Base-by-base conservation (phyloP, 2,113 vertebrate species). In the Trachemys scripta region DNA sequence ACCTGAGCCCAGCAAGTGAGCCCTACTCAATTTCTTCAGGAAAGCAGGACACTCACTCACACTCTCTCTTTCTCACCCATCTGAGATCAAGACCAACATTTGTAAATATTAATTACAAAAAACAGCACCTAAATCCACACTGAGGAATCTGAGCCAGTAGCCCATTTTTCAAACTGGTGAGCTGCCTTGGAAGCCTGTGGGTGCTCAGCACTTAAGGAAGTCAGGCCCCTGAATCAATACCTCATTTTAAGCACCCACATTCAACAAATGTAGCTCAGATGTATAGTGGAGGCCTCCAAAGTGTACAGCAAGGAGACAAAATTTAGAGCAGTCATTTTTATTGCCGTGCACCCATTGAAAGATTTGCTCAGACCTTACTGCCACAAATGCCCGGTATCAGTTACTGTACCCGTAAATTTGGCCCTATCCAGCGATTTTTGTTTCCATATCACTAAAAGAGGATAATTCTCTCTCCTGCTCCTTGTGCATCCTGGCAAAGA, bases 351-450 rank as follows among this genome's bases (percentile, higher is more conserved):
- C 35, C 50, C 45, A 54, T 22, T 56, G 78, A 75, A 90, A 96
- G 62, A 93, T 91, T 85, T 95, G 31, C 80, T 84, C 72, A 87
- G 53, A 94, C 87, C n/a, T 92, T 80, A 24, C 75, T 87, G 59
- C 80, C 86, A 35, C 53, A 81, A 91, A 83, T 38, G 42, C 47
- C 59, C 90, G 84, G 81, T 90, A 90, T 88, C 76, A 85, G 80
- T 91, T 87, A 82, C 8, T 17, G 14, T 86, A 84, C 91, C 38
- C 88, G 25, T 95, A 94, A 92, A 96, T 92, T 35, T 78, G 62
- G 65, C 35, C 5, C 65, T 88, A 42, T 35, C 79, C 78, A 42
- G 6, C 16, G 6, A 35, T 88, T 57, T 88, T 80, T 62, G 90
- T 92, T 20, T 85, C 42, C 19, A 56, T 56, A 51, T 6, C 49